These are phyloP conservation scores for Epinephelus awoara DNA, from an alignment of 2,797 vertebrate species.

Conservation along the genomic window DNA sequence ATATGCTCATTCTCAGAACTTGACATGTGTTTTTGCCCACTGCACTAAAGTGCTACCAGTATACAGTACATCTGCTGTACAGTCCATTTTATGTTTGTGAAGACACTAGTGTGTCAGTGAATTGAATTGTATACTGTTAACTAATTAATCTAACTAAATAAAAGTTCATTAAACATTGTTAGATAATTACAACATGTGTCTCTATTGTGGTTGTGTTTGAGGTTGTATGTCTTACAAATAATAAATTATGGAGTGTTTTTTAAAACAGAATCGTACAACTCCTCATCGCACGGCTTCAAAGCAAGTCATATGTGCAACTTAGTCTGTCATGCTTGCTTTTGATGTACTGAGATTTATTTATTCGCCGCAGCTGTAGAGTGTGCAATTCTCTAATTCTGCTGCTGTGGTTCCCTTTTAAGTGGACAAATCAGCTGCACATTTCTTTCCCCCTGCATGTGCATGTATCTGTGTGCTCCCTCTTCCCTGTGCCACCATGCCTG, in stretches of 20 bases:
- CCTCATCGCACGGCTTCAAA: background rate
- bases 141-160: slow-evolving; percentile 88
- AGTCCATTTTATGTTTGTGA: slow-evolving; percentile 89
- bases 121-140: slow-evolving; percentile 90
- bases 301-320: background rate
- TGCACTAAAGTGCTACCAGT: slow-evolving; percentile 78
- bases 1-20: slow-evolving; percentile 77
- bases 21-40: slow-evolving; percentile 82
- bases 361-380: background rate
- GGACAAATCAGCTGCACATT: background rate
- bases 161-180: slow-evolving; percentile 88
- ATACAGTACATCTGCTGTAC: slow-evolving; percentile 85
- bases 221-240: slow-evolving; percentile 13
- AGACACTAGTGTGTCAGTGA: slow-evolving; percentile 88
- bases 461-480: slow-evolving; percentile 1
- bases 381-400: slow-evolving; percentile 28
- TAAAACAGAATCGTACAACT: slow-evolving; percentile 9
- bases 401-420: slow-evolving; percentile 10
- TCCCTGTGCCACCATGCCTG: slow-evolving; percentile 40
- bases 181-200: slow-evolving; percentile 78
- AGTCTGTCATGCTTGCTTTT: background rate
- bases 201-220: slow-evolving; percentile 62
- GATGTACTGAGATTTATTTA: background rate
- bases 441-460: slow-evolving; percentile 6
- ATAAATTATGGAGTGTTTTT: slow-evolving; percentile 24